Evolutionary conservation across 2,113 vertebrate genomes (phyloP), one percentile per base, ranked within the genome.

Genomic region (Hippocampus abdominalis): DNA sequence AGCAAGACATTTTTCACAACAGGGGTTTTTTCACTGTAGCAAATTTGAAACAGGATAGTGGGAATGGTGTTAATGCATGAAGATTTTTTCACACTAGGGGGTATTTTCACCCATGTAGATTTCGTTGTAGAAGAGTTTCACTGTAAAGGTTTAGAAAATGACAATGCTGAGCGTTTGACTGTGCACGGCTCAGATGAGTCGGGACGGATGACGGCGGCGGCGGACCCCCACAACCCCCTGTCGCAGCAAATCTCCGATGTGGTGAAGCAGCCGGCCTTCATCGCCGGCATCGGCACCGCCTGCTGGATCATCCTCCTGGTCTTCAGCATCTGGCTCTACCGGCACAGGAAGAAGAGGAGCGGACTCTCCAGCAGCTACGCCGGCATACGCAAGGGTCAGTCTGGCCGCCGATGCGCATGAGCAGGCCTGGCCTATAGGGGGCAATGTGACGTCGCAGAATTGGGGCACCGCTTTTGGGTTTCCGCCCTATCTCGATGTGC

Each of bases 281-380:
- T 99, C 40, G 97, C 96, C 0, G 97, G 97, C 9, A 98, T 99
- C 0, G 97, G 97, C 2, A 96, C 96, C 0, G 96, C 96, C 4
- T 98, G 96, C 57, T 99, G 97, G 97, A 95, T 99, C 83, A 96
- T 98, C 84, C 94, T 99, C 59, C 97, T 98, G 96, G 94, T 98
- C 67, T 99, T 98, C 88, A 98, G 97, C 81, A 93, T 98, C 91
- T 99, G 97, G 97, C 86, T 99, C 0, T 99, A 99, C 70, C 91
- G 96, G 0, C 96, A 98, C 85, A 85, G 95, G 25, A 98, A 98
- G 92, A 99, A 99, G 79, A 90, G 97, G 71, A 96, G 86, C 0
- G 96, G 96, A 3, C 94, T 98, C 56, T 92, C 92, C 64, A 97
- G 93, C 86, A 96, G 94, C 79, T 99, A 99, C 0, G 95, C 97